Evolutionary conservation across 1,140 invertebrate genomes (phyloP).

Genomic region (Helicoverpa zea): DNA sequence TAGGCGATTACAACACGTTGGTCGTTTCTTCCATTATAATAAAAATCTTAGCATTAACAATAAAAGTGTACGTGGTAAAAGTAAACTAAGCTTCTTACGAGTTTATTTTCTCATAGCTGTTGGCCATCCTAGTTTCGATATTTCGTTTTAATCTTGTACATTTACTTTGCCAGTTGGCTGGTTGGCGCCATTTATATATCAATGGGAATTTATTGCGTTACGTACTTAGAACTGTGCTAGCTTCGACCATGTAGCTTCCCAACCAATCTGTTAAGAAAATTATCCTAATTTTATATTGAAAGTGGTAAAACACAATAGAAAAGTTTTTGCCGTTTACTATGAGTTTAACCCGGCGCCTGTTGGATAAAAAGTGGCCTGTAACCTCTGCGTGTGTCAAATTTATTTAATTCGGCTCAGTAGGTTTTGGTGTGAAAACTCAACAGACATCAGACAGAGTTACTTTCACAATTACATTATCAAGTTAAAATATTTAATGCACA

Average conservation of each 20-base stretch:
- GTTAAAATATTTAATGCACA: no score
- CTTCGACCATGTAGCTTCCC: background rate
- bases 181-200: background rate
- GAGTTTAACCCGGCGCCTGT: no score
- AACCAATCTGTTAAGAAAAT: background rate
- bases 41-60: background rate
- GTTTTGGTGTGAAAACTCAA: no score
- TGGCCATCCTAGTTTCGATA: background rate
- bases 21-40: background rate
- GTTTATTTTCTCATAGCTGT: slow-evolving; percentile 7
- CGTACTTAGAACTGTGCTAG: background rate
- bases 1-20: no score
- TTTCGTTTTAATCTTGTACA: slow-evolving; percentile 27
- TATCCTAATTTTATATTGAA: background rate
- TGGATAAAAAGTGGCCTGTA: no score
- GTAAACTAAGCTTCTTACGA: background rate
- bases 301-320: no score
- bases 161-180: slow-evolving; percentile 15
- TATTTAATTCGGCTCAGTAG: no score
- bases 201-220: slow-evolving; percentile 5
- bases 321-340: no score
- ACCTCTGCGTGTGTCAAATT: no score
- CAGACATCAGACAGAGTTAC: no score
- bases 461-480: no score
- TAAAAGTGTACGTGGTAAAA: background rate